Evolutionary conservation across 1,140 invertebrate genomes (phyloP).

Genomic region (Delia radicum): DNA sequence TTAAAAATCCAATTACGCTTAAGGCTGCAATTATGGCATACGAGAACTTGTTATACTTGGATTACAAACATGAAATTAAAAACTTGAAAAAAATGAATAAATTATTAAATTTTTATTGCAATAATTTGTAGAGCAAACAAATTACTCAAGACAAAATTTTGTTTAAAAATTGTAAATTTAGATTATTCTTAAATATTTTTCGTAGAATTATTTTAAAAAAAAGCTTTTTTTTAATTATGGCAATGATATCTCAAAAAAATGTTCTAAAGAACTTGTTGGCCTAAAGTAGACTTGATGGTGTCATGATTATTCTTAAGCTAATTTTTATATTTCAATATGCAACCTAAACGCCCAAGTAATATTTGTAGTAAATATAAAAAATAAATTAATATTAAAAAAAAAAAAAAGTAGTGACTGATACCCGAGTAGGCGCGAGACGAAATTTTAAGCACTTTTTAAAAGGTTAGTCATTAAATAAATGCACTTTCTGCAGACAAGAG

Average conservation of each 20-base stretch:
- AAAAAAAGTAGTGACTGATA: not conserved
- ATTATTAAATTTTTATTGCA: too few species aligned
- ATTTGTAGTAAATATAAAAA: not conserved
- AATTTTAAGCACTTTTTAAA: not conserved
- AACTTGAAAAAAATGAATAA: not conserved
- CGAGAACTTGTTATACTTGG: not conserved
- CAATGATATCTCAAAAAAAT: not conserved
- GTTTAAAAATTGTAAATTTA: not conserved
- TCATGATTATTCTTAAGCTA: not conserved
- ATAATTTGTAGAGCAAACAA: too few species aligned
- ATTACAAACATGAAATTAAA: not conserved
- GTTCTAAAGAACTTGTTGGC: not conserved
- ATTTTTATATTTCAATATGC: not conserved
- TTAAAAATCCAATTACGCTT: not conserved
- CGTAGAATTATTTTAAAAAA: not conserved
- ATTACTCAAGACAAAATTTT: too few species aligned
- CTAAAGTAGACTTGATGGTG: conserved; percentile 1
- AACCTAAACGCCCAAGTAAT: not conserved
- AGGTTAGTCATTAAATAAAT: not conserved
- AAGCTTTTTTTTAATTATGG: too few species aligned
- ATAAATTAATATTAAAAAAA: not conserved
- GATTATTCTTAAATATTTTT: not conserved
- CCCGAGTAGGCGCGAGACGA: conserved; percentile 2
- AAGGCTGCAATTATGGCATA: not conserved
- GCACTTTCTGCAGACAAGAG: not conserved